Evolutionary conservation across 2,888 invertebrate species (phyloP), one percentile per base, ranked within the genome.

Genomic region (Alloscopus bannaensis): DNA sequence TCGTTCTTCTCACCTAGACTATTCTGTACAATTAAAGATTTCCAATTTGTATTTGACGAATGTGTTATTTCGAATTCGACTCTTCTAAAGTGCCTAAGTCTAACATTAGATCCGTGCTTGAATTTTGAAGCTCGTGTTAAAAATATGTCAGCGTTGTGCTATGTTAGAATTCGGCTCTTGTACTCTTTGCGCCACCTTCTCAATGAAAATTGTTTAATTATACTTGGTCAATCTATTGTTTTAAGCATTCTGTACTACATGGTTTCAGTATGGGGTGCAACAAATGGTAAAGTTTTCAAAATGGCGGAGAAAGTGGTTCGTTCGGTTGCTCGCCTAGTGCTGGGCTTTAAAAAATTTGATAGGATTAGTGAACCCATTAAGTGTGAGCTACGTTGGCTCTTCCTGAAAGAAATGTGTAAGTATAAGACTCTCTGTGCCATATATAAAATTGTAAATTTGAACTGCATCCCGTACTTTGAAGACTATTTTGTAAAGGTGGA

Each of bases 281-380:
- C 20, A 1, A n/a, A 1, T 28, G 24, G n/a, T n/a, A 50, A 1
- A 6, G 24, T 24, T 8, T 31, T 45, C 2, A 31, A 18, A 18
- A 16, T n/a, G 8, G 24, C 31, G 20, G 70, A 70, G 3, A 70
- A 47, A 40, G 52, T 72, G 4, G 20, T 64, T n/a, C 11, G 64
- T 13, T 1, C 31, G 8, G 16, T 47, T 24, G 57, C 45, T 3
- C 40, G 73, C 20, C 42, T 55, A 11, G 26, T 65, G 0, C 6
- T 65, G 1, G n/a, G 31, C 18, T 36, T 40, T 3, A 31, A n/a
- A 1, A 73, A 65, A 42, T 42, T 29, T 42, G 73, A 73, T n/a
- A 24, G 18, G 1, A 55, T 68, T 4, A 40, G 31, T 1, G 36
- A 13, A 1, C 8, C 18, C 11, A 68, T 68, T 3, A 8, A 6